These are phyloP conservation scores for Hycleus phaleratus DNA, from an alignment of 1,140 invertebrate genomes.

Conservation along the genomic window DNA sequence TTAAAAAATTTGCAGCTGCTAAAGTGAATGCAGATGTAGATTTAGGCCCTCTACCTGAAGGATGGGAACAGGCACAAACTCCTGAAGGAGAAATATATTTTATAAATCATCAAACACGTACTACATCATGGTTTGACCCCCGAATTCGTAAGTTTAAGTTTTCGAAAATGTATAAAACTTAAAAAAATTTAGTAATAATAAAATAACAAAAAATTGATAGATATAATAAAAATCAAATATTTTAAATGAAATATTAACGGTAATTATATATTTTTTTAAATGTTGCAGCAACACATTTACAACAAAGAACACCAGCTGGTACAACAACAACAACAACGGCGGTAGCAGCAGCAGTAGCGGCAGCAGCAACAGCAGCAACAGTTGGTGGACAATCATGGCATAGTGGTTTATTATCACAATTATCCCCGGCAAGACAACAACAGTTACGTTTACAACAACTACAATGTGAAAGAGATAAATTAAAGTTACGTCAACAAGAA, in stretches of 20 bases:
- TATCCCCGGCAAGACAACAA: constrained; percentile 63
- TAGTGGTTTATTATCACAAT: constrained; percentile 39
- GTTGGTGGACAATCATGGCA: constrained; percentile 44
- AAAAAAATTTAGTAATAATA: background rate
- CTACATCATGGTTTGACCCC: constrained; percentile 96
- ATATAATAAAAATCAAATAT: too few relatives aligned
- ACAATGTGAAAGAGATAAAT: constrained; percentile 76
- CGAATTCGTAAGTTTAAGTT: constrained; percentile 54
- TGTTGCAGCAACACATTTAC: constrained; percentile 32
- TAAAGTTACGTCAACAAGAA: constrained; percentile 82
- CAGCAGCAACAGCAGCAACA: constrained; percentile 10
- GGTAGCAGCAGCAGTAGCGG: too few relatives aligned
- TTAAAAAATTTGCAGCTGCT: constrained; percentile 27
- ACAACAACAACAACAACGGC: constrained; percentile 4
- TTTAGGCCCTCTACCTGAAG: constrained; percentile 81
- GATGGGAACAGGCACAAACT: constrained; percentile 92
- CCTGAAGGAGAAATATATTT: constrained; percentile 93
- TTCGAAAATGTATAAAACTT: background rate
- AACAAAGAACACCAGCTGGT: constrained; percentile 26
- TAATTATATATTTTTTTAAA: background rate
- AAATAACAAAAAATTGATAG: background rate
- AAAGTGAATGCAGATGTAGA: constrained; percentile 40
- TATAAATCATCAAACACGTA: constrained; percentile 91
- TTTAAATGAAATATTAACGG: too few relatives aligned
- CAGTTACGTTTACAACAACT: constrained; percentile 73